Conservation (phyloP, 2,797 vertebrate species). For the Centropyge bicolor region DNA sequence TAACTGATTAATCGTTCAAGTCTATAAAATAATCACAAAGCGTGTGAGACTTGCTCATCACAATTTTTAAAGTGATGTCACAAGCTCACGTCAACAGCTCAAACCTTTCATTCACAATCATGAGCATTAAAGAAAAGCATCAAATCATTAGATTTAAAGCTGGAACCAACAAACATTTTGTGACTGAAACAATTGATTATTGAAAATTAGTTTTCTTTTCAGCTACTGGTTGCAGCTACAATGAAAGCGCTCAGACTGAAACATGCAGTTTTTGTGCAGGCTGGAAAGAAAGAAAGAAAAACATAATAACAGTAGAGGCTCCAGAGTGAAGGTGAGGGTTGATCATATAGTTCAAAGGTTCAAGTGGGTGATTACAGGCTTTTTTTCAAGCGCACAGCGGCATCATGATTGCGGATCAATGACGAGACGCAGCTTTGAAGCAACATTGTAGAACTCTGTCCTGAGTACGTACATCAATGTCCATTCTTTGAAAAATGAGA, state of each 20-base stretch:
- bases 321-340: background rate
- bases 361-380: background rate
- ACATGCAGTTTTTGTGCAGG: background rate
- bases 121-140: no score
- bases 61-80: no score
- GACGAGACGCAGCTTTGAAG: background rate
- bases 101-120: no score
- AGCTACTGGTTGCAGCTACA: background rate
- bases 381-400: background rate
- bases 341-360: slow-evolving; percentile 1
- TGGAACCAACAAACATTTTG: no score
- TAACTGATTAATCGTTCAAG: no score
- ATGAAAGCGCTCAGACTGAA: no score
- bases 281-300: background rate
- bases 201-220: no score
- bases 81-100: no score
- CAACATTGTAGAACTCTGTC: background rate
- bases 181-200: no score
- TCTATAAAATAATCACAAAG: no score
- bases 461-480: background rate
- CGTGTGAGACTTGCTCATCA: no score
- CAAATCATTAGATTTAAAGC: no score
- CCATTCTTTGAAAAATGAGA: background rate
- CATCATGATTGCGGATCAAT: background rate
- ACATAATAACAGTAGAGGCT: background rate